Conservation (phyloP, 2,888 invertebrate genomes). For the Margaritifera margaritifera region DNA sequence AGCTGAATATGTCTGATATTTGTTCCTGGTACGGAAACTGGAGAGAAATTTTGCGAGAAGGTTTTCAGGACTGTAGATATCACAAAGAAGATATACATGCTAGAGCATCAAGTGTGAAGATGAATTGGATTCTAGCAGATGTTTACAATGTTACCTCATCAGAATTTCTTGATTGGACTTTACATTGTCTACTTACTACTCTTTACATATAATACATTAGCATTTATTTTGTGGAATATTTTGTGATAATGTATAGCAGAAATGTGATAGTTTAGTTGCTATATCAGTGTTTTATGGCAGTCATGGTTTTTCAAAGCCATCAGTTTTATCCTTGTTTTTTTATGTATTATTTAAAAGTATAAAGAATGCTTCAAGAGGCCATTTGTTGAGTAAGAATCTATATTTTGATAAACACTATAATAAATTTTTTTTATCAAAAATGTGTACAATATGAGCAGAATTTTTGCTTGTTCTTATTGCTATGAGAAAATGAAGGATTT, state of each 20-base stretch:
- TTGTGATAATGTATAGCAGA: too few relatives aligned
- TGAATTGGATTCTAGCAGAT: slow-evolving; percentile 29
- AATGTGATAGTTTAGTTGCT: too few relatives aligned
- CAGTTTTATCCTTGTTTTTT: neutral
- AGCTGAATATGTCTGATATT: slow-evolving; percentile 18
- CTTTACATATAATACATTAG: slow-evolving; percentile 5
- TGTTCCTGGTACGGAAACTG: slow-evolving; percentile 8
- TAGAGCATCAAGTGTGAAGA: slow-evolving; percentile 21
- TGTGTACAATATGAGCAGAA: too few relatives aligned
- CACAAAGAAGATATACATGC: slow-evolving; percentile 7
- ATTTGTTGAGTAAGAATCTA: too few relatives aligned
- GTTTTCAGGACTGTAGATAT: slow-evolving; percentile 16
- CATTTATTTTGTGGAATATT: too few relatives aligned
- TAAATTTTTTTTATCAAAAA: too few relatives aligned
- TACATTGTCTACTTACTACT: slow-evolving; percentile 30
- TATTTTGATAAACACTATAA: too few relatives aligned
- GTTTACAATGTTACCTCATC: slow-evolving; percentile 22
- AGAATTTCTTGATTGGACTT: slow-evolving; percentile 29
- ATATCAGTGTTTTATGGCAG: neutral
- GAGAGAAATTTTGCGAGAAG: slow-evolving; percentile 10
- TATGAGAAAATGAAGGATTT: too few relatives aligned
- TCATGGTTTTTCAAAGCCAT: slow-evolving; percentile 31
- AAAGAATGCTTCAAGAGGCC: too few relatives aligned
- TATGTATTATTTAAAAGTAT: too few relatives aligned
- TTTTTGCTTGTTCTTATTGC: too few relatives aligned